Evolutionary conservation across 2,888 invertebrate species (phyloP).

Genomic region (Gastracanthus pulcherrimus): DNA sequence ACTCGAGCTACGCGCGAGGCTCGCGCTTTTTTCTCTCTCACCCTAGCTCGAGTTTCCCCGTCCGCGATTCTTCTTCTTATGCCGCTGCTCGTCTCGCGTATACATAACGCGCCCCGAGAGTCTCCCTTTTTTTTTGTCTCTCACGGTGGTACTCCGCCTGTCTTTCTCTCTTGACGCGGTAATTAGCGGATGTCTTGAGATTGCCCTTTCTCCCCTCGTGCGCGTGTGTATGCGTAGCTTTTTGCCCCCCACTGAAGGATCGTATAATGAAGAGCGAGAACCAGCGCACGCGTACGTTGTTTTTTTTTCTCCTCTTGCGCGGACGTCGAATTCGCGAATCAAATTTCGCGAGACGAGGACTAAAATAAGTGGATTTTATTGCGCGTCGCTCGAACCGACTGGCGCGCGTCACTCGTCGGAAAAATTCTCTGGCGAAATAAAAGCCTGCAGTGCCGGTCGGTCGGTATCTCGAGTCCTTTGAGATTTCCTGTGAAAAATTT

Average conservation of each 20-base stretch:
- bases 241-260: too few relatives aligned
- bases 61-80: too few relatives aligned
- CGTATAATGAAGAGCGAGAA: too few relatives aligned
- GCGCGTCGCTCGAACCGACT: not conserved
- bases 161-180: not conserved
- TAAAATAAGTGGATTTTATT: conserved; percentile 5
- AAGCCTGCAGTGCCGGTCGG: too few relatives aligned
- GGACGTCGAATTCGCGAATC: not conserved
- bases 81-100: too few relatives aligned
- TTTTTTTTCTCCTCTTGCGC: not conserved
- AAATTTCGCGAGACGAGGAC: not conserved
- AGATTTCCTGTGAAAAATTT: not conserved
- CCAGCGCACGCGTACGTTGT: too few relatives aligned
- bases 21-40: too few relatives aligned
- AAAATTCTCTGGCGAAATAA: not conserved
- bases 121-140: not conserved
- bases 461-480: not conserved
- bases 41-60: too few relatives aligned
- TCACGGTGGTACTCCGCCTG: not conserved
- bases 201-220: too few relatives aligned
- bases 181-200: conserved; percentile 30
- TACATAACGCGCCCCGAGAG: too few relatives aligned
- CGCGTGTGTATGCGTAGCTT: not conserved
- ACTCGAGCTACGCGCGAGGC: too few relatives aligned
- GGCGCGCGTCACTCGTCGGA: not conserved